Conservation (phyloP, 2,888 invertebrate genomes). For the Morpho achilles region DNA sequence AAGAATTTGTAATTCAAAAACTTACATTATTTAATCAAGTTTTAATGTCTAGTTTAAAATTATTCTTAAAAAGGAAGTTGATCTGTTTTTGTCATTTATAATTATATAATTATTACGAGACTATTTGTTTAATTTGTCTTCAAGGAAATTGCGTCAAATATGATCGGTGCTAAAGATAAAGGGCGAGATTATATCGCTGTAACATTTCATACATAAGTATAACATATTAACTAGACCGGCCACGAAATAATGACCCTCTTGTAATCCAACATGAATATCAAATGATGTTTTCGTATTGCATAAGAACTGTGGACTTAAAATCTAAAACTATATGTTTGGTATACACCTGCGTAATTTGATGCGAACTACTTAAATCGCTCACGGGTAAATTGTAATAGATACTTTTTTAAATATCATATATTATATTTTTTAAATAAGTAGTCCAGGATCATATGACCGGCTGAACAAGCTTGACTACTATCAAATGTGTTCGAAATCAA, state of each 20-base stretch:
- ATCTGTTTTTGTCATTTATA: no score
- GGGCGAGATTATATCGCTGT: conserved; percentile 16
- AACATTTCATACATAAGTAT: conserved; percentile 17
- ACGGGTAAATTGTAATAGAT: no score
- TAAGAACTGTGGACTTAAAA: conserved; percentile 63
- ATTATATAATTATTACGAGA: neutral
- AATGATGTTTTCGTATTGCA: conserved; percentile 64
- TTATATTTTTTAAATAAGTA: no score
- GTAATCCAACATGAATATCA: conserved; percentile 53
- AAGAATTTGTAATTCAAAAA: no score
- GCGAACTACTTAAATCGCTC: conserved; percentile 4
- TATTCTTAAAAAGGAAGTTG: no score
- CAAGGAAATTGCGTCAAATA: conserved; percentile 4
- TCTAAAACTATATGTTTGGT: conserved; percentile 52
- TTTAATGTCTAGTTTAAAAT: no score
- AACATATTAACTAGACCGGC: conserved; percentile 32
- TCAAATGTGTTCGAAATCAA: no score
- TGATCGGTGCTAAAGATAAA: conserved; percentile 19
- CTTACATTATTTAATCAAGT: no score
- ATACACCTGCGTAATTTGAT: conserved; percentile 9
- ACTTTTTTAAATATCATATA: no score
- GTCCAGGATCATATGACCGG: no score
- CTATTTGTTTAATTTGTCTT: neutral
- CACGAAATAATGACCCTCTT: conserved; percentile 50
- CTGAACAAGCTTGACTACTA: no score